phyloP scores from a whole-genome alignment of 2,888 invertebrate genomes.

The Lypha dubia region DNA sequence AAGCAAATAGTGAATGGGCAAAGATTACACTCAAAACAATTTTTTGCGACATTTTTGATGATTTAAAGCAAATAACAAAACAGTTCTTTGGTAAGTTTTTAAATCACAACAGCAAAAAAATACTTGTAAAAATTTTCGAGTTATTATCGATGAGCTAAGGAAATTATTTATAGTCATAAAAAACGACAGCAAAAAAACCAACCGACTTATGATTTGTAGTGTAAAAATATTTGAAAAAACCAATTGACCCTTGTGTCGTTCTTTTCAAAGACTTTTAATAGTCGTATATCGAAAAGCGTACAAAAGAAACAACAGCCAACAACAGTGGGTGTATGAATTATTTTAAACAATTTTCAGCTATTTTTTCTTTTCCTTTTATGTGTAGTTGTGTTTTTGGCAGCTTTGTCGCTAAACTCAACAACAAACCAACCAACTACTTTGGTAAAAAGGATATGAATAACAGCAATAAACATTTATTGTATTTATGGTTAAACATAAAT shows the following conservation, averaged over 20 bases:
- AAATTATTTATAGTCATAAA: slow-evolving; percentile 24
- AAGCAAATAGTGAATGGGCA: not conserved
- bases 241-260: slow-evolving; percentile 58
- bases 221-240: slow-evolving; percentile 38
- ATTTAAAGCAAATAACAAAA: too few species aligned
- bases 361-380: slow-evolving; percentile 18
- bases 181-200: not conserved
- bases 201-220: slow-evolving; percentile 63
- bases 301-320: not conserved
- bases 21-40: not conserved
- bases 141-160: slow-evolving; percentile 15
- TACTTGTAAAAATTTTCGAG: not conserved
- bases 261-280: slow-evolving; percentile 20
- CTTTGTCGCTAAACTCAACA: slow-evolving; percentile 2
- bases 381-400: slow-evolving; percentile 43
- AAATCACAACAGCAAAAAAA: too few species aligned
- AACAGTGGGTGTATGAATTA: slow-evolving; percentile 67
- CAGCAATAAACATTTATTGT: slow-evolving; percentile 59
- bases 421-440: not conserved
- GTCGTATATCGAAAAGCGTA: not conserved
- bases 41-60: slow-evolving; percentile 28
- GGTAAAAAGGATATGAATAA: slow-evolving; percentile 40
- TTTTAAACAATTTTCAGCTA: slow-evolving; percentile 41
- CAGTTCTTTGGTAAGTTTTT: too few species aligned
- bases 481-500: slow-evolving; percentile 69